Base-by-base conservation (phyloP, 35 echinoderm and acorn worm genomes). In the Stichopus chloronotus region DNA sequence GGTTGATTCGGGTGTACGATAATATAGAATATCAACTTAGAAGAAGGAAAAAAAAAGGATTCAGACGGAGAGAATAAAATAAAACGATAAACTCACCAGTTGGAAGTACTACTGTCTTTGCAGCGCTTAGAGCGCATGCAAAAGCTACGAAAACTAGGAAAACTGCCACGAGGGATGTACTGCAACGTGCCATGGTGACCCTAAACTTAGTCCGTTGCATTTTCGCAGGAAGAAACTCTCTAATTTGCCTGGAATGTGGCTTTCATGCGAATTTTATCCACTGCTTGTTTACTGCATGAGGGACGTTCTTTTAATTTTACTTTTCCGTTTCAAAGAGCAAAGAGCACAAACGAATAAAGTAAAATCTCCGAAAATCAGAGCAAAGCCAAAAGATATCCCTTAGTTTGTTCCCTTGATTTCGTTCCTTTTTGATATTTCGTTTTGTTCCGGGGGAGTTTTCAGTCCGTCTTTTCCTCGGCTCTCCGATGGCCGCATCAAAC, bases 21-120 rank as follows among this genome's bases (percentile, higher is more conserved):
- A 43, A 43, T 3, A 43, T 3, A 43, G 30, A 43, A 43, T 65
- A 65, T 65, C 19, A 65, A 65, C 4, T 19, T 65, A 8, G 5
- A 65, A 65, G 61, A 65, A 65, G 61, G 9, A 65, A 65, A 43
- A 43, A 43, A 43, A 3, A 43, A 43, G 30, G 30, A 43, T 43
- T 43, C 30, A 14, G 59, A 61, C 59, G 59, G 59, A 8, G 3
- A 20, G 53, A 82, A 54, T 43, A 54, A 53, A 82, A 82, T 11
- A 82, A 82, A 82, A 25, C 7, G 57, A 25, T 9, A 57, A 83
- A 85, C 82, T 85, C 82, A 85, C 82, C 82, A 20, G 55, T 85
- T 56, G 82, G 82, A 22, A 85, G 55, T 85, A 85, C 82, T 85
- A 85, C 55, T 85, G 20, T 85, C 82, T 85, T 85, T 85, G 82